Conservation (phyloP, 92 coral and sea anemone genomes). For the Chrysogorgia sp. region DNA sequence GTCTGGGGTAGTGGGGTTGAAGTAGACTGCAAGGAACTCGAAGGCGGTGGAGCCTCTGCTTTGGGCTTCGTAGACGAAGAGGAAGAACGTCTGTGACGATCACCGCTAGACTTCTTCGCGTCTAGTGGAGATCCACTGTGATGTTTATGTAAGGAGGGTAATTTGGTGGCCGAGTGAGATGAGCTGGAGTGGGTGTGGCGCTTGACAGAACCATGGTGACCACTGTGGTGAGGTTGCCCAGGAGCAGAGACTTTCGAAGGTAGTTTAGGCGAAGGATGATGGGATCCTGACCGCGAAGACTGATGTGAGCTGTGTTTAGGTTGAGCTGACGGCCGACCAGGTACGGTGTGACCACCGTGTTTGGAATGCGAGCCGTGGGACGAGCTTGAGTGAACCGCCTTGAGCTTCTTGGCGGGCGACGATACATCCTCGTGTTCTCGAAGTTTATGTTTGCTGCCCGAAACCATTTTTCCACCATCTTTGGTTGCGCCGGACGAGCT, state of each 20-base stretch:
- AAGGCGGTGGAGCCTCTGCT: constrained; percentile 10
- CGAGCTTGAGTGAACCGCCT: constrained; percentile 29
- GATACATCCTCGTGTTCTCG: constrained; percentile 36
- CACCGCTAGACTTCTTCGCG: constrained; percentile 36
- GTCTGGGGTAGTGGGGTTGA: not conserved
- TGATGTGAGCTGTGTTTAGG: constrained; percentile 49
- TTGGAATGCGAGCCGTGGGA: constrained; percentile 40
- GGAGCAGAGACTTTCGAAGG: constrained; percentile 50
- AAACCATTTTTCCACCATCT: not conserved
- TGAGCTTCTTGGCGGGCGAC: constrained; percentile 30
- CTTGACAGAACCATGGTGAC: constrained; percentile 30
- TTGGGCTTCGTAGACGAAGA: constrained; percentile 11
- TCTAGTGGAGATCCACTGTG: constrained; percentile 36
- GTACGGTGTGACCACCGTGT: constrained; percentile 10
- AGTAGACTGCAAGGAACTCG: not conserved
- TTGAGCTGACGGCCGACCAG: constrained; percentile 16
- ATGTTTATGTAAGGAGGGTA: constrained; percentile 24
- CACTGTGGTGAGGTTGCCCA: constrained; percentile 44
- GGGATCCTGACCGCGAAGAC: constrained; percentile 64
- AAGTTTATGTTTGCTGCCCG: constrained; percentile 17
- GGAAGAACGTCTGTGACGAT: constrained; percentile 40
- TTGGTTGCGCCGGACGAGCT: constrained; percentile 4
- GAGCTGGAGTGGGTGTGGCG: constrained; percentile 27
- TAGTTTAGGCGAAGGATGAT: constrained; percentile 49
- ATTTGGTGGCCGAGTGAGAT: constrained; percentile 11